Conservation (phyloP, 2,113 vertebrate genomes). For the Marmota monax region DNA sequence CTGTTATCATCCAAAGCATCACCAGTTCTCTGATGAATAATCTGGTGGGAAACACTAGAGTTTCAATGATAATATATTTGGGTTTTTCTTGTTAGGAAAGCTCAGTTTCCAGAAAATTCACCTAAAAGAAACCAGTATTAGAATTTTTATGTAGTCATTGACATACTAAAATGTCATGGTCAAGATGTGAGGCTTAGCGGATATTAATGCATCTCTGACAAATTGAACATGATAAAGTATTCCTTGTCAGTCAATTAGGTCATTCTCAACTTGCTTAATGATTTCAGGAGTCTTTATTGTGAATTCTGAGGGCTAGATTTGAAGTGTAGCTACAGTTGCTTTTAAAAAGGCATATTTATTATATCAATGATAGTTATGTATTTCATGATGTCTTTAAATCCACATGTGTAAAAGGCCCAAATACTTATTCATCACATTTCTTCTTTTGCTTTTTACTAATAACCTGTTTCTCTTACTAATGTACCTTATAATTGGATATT, state of each 20-base stretch:
- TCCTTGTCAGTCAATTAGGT: slow-evolving; percentile 26
- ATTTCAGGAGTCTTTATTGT: slow-evolving; percentile 27
- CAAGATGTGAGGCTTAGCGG: slow-evolving; percentile 72
- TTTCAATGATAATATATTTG: neutral
- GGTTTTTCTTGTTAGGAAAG: slow-evolving; percentile 55
- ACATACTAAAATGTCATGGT: slow-evolving; percentile 71
- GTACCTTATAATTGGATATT: neutral
- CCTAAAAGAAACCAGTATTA: neutral
- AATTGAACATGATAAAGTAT: slow-evolving; percentile 44
- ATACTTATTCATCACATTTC: neutral
- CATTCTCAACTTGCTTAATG: slow-evolving; percentile 54
- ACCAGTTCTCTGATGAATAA: neutral
- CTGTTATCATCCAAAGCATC: neutral
- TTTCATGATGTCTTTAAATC: neutral
- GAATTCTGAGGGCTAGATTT: slow-evolving; percentile 21
- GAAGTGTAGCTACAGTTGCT: neutral
- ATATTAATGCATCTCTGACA: slow-evolving; percentile 50
- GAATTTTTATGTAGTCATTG: slow-evolving; percentile 65
- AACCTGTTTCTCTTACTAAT: neutral
- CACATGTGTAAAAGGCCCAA: neutral
- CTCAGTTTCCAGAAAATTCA: slow-evolving; percentile 54
- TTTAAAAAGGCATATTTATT: neutral
- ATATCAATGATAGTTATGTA: neutral
- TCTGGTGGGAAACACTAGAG: neutral
- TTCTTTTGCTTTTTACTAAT: neutral